These are phyloP conservation scores for Flexamia atlantica DNA, from an alignment of 2,888 invertebrate species.

Conservation along the genomic window DNA sequence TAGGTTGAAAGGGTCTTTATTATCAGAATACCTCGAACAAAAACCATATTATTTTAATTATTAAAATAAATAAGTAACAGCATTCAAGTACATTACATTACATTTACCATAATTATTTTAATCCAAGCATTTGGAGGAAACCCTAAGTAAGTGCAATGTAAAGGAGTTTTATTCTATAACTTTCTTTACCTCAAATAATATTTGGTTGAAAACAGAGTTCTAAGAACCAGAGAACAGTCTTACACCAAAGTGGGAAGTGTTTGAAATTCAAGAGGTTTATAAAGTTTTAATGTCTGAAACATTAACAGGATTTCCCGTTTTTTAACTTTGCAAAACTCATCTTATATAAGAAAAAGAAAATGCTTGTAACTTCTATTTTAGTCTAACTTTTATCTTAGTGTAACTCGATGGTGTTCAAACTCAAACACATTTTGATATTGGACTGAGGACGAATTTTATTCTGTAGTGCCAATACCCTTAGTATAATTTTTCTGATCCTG, in stretches of 20 bases:
- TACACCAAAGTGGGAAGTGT: neutral
- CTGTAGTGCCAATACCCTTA: no score
- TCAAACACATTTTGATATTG: neutral
- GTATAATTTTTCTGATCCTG: no score
- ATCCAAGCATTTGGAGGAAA: no score
- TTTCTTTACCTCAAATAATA: neutral
- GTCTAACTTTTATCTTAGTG: constrained; percentile 13
- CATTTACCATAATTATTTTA: no score
- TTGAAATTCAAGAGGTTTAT: constrained; percentile 34
- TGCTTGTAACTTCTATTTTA: constrained; percentile 10
- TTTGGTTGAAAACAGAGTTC: constrained; percentile 4
- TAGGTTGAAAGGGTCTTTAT: no score
- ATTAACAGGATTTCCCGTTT: constrained; percentile 38
- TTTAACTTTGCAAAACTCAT: neutral
- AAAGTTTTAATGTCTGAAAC: constrained; percentile 37
- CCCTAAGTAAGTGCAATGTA: no score
- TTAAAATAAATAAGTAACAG: no score
- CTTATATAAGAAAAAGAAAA: neutral
- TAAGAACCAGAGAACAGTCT: neutral
- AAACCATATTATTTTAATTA: no score
- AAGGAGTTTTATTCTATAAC: no score
- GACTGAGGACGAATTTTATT: no score
- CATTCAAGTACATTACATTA: no score
- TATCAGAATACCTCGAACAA: no score
- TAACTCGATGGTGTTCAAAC: neutral